These are phyloP conservation scores for Scolopax bukidnonensis DNA, from an alignment of 2,797 vertebrate species.

Conservation along the genomic window DNA sequence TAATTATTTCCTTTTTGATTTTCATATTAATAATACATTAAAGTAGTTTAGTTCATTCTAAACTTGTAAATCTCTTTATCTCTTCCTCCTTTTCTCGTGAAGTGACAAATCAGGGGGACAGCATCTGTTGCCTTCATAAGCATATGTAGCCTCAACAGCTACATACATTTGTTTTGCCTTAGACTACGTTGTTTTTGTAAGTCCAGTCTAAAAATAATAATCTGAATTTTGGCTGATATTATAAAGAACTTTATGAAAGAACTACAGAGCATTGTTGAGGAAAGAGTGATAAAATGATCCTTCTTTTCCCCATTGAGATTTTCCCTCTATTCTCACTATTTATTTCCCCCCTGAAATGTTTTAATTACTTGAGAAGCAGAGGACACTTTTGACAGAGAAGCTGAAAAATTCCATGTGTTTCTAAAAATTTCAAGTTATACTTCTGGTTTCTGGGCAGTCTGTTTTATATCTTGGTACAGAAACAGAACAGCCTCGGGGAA, in stretches of 20 bases:
- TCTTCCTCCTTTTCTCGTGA: no score
- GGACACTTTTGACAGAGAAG: background rate
- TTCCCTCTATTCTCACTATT: background rate
- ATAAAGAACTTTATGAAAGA: constrained; percentile 30
- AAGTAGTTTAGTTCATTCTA: no score
- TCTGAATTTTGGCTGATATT: constrained; percentile 10
- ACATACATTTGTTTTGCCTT: background rate
- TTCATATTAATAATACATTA: no score
- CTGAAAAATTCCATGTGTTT: background rate
- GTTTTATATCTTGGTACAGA: background rate
- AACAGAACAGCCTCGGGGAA: background rate
- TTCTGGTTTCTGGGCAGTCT: background rate
- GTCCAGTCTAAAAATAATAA: constrained; percentile 26
- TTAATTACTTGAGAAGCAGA: background rate
- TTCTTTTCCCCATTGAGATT: background rate
- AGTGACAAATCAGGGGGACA: no score
- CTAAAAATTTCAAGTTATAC: background rate
- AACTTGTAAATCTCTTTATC: no score
- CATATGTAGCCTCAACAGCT: no score
- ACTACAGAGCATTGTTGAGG: background rate
- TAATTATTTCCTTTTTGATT: no score
- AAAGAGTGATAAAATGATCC: background rate
- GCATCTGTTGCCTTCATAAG: no score
- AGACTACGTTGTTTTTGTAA: background rate
- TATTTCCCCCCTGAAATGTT: background rate